Evolutionary conservation across 2,113 vertebrate genomes (phyloP).

Genomic region (Bombycilla garrulus): DNA sequence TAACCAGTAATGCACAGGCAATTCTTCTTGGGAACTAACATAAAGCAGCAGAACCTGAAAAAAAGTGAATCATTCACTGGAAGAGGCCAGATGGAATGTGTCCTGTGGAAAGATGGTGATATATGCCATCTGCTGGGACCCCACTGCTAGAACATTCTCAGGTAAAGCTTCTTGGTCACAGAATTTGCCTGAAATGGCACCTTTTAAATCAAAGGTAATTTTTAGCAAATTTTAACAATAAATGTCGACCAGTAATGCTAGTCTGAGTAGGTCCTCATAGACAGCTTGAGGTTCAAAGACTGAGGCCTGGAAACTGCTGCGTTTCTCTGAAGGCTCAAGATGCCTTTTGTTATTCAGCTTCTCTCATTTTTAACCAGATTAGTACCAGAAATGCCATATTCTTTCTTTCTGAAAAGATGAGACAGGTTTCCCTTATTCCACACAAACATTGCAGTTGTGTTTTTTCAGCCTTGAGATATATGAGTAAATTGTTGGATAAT

Average conservation of each 20-base stretch:
- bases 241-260: not conserved
- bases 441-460: not conserved
- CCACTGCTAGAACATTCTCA: not conserved
- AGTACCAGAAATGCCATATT: not conserved
- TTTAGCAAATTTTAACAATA: not conserved
- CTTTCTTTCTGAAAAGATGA: not conserved
- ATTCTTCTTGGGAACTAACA: not conserved
- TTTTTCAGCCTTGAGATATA: not conserved
- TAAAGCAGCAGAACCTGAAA: not conserved
- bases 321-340: not conserved
- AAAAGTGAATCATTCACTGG: not conserved
- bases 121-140: not conserved
- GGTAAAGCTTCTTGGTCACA: not conserved
- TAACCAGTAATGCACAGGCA: not conserved
- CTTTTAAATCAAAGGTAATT: not conserved
- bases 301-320: not conserved
- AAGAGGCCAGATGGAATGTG: not conserved
- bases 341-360: not conserved
- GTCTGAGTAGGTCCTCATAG: not conserved
- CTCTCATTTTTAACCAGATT: not conserved
- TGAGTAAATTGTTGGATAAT: not conserved
- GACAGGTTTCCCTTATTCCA: not conserved
- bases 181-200: not conserved
- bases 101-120: not conserved
- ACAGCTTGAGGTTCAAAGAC: not conserved